Evolutionary conservation across 2,797 vertebrate species (phyloP).

Genomic region (Eremophila alpestris): DNA sequence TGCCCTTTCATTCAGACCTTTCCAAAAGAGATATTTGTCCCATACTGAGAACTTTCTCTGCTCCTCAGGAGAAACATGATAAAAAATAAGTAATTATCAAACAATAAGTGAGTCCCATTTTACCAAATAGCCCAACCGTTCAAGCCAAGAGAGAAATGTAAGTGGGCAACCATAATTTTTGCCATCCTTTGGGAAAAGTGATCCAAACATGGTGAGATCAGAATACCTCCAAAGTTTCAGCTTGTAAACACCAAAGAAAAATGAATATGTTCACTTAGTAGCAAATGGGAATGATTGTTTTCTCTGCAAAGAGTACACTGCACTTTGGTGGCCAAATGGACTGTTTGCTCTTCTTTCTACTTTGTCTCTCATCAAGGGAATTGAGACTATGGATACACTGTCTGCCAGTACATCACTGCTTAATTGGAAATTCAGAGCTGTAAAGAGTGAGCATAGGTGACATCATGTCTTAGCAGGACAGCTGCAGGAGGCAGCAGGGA

Average conservation of each 20-base stretch:
- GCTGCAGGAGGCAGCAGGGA: neutral
- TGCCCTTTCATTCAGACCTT: neutral
- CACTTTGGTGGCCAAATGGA: neutral
- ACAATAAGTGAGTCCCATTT: neutral
- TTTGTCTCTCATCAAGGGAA: neutral
- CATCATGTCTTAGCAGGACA: neutral
- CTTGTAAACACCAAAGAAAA: neutral
- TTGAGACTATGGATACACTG: neutral
- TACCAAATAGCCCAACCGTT: neutral
- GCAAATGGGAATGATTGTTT: neutral
- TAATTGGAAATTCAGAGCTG: neutral
- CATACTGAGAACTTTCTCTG: neutral
- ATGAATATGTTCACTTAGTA: neutral
- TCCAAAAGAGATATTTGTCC: neutral
- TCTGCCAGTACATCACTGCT: neutral
- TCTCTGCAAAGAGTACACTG: neutral
- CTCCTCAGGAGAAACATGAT: neutral
- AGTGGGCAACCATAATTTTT: neutral
- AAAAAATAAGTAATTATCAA: neutral
- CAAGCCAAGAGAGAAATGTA: neutral
- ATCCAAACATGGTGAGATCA: neutral
- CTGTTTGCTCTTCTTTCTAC: neutral
- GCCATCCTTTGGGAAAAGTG: neutral
- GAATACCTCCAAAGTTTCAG: fast-evolving
- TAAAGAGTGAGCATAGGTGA: neutral